phyloP scores from a whole-genome alignment of 2,797 vertebrate genomes.

The Malurus splendens region DNA sequence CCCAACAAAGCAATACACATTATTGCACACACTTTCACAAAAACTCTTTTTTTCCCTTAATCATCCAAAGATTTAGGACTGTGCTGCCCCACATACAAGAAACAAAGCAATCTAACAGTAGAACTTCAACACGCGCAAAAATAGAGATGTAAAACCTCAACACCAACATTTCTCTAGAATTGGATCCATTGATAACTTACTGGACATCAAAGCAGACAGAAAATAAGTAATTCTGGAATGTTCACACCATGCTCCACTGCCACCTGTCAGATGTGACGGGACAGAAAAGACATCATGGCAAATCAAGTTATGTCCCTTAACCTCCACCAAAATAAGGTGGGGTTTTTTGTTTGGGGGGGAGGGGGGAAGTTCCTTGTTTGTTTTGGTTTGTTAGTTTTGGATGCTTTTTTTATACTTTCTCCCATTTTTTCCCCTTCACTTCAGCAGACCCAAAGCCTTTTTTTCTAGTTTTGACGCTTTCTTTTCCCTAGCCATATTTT shows the following conservation, averaged over 20 bases:
- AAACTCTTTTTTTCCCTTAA: not conserved
- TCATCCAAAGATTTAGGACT: not conserved
- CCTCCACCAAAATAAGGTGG: not conserved
- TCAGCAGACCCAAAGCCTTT: not conserved
- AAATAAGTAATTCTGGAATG: not conserved
- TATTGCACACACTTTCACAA: not conserved
- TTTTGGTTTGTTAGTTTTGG: not conserved
- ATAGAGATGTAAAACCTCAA: not conserved
- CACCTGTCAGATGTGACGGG: not conserved
- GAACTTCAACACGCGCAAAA: not conserved
- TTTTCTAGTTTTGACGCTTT: not conserved
- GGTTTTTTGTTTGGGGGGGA: not conserved
- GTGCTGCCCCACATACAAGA: not conserved
- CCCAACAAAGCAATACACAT: not conserved
- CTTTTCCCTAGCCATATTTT: not conserved
- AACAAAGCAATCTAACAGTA: not conserved
- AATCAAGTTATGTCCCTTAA: not conserved
- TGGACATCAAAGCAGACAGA: not conserved
- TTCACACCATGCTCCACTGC: accelerated
- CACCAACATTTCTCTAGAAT: not conserved
- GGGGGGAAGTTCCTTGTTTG: not conserved
- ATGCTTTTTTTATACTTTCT: accelerated
- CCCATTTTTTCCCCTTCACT: not conserved
- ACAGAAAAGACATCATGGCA: not conserved
- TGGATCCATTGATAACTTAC: not conserved